Evolutionary conservation across 2,113 vertebrate species (phyloP).

Genomic region (Ammodytes dubius): DNA sequence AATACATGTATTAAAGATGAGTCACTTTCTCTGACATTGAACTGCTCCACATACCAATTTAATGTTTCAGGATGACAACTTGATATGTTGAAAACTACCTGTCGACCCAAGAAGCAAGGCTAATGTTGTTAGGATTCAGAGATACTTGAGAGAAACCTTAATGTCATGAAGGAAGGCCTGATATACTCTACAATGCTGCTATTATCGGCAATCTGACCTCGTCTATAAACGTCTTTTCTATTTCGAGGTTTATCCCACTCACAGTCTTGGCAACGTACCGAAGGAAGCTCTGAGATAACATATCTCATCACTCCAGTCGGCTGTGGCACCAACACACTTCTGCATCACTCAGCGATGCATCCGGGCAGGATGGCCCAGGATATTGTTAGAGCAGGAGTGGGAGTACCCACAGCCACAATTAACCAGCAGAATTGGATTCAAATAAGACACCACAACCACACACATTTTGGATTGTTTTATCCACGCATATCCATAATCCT

Average conservation of each 20-base stretch:
- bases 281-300: constrained; percentile 65
- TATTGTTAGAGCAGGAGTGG: constrained; percentile 60
- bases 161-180: constrained; percentile 39
- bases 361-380: constrained; percentile 28
- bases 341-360: constrained; percentile 61
- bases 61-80: constrained; percentile 12
- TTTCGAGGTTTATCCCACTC: constrained; percentile 72
- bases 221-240: constrained; percentile 58
- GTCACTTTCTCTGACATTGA: constrained; percentile 4
- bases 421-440: constrained; percentile 57
- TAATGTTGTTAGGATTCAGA: not conserved
- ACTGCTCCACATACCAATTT: not conserved
- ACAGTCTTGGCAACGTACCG: constrained; percentile 63
- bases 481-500: constrained; percentile 48
- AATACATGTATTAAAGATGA: not conserved
- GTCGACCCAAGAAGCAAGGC: not conserved
- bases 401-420: constrained; percentile 63
- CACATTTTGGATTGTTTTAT: constrained; percentile 32
- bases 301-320: constrained; percentile 62
- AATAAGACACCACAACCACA: constrained; percentile 48
- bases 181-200: constrained; percentile 58
- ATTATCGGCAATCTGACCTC: constrained; percentile 72
- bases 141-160: constrained; percentile 7
- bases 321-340: constrained; percentile 68
- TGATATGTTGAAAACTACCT: not conserved